Percentiles rank a stretch among this genome's conserved stretches.
phyloP scores from a whole-genome alignment of 2,888 invertebrate species.

The Trissonchulus latispiculum region DNA sequence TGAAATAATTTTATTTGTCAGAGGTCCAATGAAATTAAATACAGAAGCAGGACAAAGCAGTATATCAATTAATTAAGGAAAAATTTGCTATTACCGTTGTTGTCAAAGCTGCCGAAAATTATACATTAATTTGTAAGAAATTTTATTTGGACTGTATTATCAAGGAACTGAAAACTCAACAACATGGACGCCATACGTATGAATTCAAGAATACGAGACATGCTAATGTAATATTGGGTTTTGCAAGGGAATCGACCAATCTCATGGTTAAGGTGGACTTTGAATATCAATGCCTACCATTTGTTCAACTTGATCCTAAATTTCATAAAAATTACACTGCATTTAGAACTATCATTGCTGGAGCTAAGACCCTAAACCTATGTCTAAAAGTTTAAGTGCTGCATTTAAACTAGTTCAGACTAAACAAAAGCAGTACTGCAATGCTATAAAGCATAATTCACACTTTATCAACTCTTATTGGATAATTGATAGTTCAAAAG shows the following conservation, averaged over 20 bases:
- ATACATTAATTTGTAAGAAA: too few relatives aligned
- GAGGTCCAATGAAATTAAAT: too few relatives aligned
- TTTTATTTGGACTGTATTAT: background rate
- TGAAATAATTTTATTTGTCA: too few relatives aligned
- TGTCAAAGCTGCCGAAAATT: too few relatives aligned
- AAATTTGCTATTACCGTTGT: too few relatives aligned
- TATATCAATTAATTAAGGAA: too few relatives aligned
- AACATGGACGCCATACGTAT: background rate
- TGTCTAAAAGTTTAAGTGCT: background rate
- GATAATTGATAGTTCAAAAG: background rate
- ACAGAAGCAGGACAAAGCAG: too few relatives aligned
- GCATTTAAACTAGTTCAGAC: background rate
- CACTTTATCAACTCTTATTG: too few relatives aligned
- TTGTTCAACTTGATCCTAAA: background rate
- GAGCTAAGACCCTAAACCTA: background rate
- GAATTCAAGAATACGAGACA: background rate
- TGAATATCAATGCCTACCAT: background rate
- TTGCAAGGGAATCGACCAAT: background rate
- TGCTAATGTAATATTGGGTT: background rate
- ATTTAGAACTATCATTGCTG: constrained; percentile 1
- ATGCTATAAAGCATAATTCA: background rate
- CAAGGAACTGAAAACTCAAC: background rate
- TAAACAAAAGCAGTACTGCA: background rate
- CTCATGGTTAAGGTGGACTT: background rate
- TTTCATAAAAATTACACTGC: background rate